Conservation (phyloP, 2,113 vertebrate species). For the Erpornis zantholeuca region DNA sequence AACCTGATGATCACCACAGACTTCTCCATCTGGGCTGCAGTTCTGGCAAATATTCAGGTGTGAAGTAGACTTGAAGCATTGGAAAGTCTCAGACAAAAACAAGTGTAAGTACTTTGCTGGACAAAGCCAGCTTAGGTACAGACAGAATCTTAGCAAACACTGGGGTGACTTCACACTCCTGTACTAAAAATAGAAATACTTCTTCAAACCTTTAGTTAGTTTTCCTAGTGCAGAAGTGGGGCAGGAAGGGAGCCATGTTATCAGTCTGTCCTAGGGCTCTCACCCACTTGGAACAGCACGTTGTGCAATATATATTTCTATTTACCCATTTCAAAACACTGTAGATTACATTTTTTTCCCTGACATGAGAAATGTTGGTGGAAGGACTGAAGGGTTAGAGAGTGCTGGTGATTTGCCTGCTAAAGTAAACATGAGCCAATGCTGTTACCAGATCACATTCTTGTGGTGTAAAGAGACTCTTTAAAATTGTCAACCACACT, state of each 20-base stretch:
- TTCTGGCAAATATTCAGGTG: background rate
- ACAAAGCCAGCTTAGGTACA: background rate
- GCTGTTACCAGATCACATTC: constrained; percentile 28
- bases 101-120: background rate
- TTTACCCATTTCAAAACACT: background rate
- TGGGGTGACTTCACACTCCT: background rate
- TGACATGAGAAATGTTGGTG: constrained; percentile 43
- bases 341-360: background rate
- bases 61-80: background rate
- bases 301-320: constrained; percentile 18
- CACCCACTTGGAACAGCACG: background rate
- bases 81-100: background rate
- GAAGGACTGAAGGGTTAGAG: background rate
- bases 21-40: background rate
- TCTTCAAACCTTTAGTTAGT: background rate
- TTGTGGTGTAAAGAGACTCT: background rate
- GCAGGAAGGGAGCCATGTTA: background rate
- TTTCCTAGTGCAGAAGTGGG: background rate
- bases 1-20: background rate
- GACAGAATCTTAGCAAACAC: background rate
- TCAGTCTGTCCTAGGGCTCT: background rate
- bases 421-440: background rate
- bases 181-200: background rate
- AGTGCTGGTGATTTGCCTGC: constrained; percentile 1
- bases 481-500: background rate